Evolutionary conservation across 2,113 vertebrate species (phyloP).

Genomic region (Recurvirostra avosetta): DNA sequence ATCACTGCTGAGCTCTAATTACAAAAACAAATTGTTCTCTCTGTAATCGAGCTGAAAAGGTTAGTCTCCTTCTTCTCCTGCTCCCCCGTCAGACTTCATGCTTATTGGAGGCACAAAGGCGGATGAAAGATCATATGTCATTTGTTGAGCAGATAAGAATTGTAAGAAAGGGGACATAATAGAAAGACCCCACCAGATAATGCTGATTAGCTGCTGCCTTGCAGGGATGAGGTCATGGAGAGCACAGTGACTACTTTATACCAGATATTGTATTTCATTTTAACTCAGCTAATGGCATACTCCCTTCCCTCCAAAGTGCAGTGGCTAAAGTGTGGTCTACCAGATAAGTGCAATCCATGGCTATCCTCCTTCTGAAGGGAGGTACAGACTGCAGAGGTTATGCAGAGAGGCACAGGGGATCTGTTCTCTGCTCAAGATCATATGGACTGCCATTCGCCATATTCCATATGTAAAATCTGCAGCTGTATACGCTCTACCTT

Average conservation of each 20-base stretch:
- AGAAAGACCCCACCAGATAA: conserved; percentile 8
- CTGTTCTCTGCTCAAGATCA: not conserved
- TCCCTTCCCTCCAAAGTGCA: not conserved
- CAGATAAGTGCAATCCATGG: not conserved
- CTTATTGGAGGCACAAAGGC: not conserved
- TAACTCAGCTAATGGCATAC: conserved; percentile 19
- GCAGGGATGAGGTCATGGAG: not conserved
- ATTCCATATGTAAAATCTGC: not conserved
- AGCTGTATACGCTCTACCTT: not conserved
- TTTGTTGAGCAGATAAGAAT: not conserved
- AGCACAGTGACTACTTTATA: not conserved
- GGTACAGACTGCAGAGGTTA: not conserved
- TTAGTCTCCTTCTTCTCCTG: conserved; percentile 3
- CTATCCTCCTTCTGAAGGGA: not conserved
- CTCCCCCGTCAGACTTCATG: not conserved
- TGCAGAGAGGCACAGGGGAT: not conserved
- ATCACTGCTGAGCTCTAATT: conserved; percentile 63
- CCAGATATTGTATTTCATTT: conserved; percentile 17
- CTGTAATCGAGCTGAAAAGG: conserved; percentile 47
- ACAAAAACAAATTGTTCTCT: conserved; percentile 58
- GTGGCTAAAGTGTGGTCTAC: not conserved
- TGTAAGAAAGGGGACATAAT: not conserved
- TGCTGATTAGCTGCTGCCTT: conserved; percentile 4
- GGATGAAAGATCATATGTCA: not conserved
- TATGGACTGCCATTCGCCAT: not conserved